A percentile compares a stretch with the other conserved stretches of the same genome.
These are phyloP conservation scores for Lucinisca nassula DNA, from an alignment of 2,888 invertebrate genomes.

Conservation along the genomic window DNA sequence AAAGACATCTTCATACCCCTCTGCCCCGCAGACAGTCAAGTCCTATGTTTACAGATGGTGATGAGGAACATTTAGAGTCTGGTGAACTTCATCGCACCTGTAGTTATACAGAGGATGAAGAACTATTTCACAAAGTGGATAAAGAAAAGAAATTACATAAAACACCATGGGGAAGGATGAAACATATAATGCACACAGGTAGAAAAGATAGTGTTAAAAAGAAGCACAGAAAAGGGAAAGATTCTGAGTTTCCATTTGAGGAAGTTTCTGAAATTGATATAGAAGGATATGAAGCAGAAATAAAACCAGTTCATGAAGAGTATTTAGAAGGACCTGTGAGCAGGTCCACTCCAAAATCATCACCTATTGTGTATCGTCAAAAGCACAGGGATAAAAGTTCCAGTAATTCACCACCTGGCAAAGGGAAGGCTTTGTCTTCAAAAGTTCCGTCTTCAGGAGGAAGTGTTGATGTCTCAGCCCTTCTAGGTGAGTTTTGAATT, in stretches of 20 bases:
- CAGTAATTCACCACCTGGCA: slow-evolving; percentile 73
- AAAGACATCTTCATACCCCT: slow-evolving; percentile 71
- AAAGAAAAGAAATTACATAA: slow-evolving; percentile 88
- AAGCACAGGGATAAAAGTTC: slow-evolving; percentile 69
- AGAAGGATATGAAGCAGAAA: slow-evolving; percentile 74
- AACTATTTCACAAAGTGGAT: slow-evolving; percentile 71
- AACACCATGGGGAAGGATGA: slow-evolving; percentile 94
- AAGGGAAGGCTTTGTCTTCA: slow-evolving; percentile 43
- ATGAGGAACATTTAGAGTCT: slow-evolving; percentile 67
- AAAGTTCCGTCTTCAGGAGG: slow-evolving; percentile 61
- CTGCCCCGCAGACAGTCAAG: slow-evolving; percentile 83
- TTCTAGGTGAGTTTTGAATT: slow-evolving; percentile 81
- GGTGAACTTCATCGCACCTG: slow-evolving; percentile 76
- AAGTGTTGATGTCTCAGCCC: slow-evolving; percentile 79
- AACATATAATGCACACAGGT: slow-evolving; percentile 93
- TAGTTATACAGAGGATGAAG: slow-evolving; percentile 80
- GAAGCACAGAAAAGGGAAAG: slow-evolving; percentile 85
- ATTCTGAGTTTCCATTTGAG: slow-evolving; percentile 74
- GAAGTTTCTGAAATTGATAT: slow-evolving; percentile 81
- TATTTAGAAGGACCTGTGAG: slow-evolving; percentile 79
- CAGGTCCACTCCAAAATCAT: slow-evolving; percentile 81
- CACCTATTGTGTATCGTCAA: slow-evolving; percentile 79
- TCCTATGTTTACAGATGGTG: slow-evolving; percentile 77
- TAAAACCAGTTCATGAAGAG: slow-evolving; percentile 75
- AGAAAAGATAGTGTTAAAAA: slow-evolving; percentile 91